Conservation (phyloP, 2,797 vertebrate species). For the Manis javanica region DNA sequence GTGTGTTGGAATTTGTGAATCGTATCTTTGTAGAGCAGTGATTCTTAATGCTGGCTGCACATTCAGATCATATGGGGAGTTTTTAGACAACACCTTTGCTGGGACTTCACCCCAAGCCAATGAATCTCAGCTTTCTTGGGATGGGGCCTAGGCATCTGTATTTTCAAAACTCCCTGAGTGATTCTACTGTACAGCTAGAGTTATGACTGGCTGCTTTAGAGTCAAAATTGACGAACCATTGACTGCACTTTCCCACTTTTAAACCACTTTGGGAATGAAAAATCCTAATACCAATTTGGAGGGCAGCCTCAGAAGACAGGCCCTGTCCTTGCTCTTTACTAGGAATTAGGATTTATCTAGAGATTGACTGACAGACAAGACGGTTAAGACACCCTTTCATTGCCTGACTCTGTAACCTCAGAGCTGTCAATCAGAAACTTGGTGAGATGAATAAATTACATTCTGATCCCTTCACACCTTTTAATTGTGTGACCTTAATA, state of each 20-base stretch:
- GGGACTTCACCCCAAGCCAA: slow-evolving; percentile 59
- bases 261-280: slow-evolving; percentile 66
- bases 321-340: slow-evolving; percentile 2
- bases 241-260: slow-evolving; percentile 60
- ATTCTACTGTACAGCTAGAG: background rate
- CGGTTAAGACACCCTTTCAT: background rate
- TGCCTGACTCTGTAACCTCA: background rate
- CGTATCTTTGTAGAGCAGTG: slow-evolving; percentile 39
- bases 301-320: slow-evolving; percentile 20
- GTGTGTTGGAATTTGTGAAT: background rate
- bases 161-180: slow-evolving; percentile 44
- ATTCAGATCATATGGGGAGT: slow-evolving; percentile 46
- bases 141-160: slow-evolving; percentile 31
- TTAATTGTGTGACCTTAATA: slow-evolving; percentile 69
- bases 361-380: slow-evolving; percentile 42
- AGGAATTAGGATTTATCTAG: slow-evolving; percentile 32
- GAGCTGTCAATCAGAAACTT: slow-evolving; percentile 6
- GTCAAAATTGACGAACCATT: slow-evolving; percentile 60
- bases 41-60: slow-evolving; percentile 50
- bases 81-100: slow-evolving; percentile 48
- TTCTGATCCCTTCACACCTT: slow-evolving; percentile 39
- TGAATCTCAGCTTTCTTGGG: slow-evolving; percentile 53
- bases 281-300: slow-evolving; percentile 44
- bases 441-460: slow-evolving; percentile 60
- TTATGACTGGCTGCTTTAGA: slow-evolving; percentile 59